Base-by-base conservation (phyloP, 2,113 vertebrate species). In the Eretmodus cyanostictus region DNA sequence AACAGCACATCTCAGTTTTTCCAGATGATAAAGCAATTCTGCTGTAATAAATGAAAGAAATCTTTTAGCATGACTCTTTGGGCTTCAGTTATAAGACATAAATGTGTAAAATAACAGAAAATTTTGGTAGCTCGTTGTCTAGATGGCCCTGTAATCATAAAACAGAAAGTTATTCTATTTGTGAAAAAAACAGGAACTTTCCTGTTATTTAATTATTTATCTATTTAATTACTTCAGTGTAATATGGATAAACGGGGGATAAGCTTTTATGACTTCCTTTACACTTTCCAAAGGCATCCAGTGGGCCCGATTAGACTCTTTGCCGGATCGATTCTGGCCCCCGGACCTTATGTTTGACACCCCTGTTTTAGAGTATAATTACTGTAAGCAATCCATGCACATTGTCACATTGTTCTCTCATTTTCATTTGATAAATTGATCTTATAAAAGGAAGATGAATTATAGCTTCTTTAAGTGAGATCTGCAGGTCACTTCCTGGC, bases 1-100 rank as follows among this genome's bases (percentile, higher is more conserved):
- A 66, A 66, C 61, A 66, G 4, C 61, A 66, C 34, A 66, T 66
- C 61, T 66, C 17, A n/a, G 34, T 66, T 66, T 66, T 66, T 66
- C 19, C 31, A 66, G 34, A 12, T n/a, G 34, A 66, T 66, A 38
- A n/a, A 66, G 61, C 17, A 66, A 66, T 36, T 36, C 9, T 66
- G 17, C 31, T 38, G 34, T 66, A 38, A 66, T 66, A 66, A 66
- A 63, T 63, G 31, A n/a, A 36, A 63, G 4, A n/a, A n/a, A 66
- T 66, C 2, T 0, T 66, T 66, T 36, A 36, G 61, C 9, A 0
- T n/a, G 31, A 36, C 1, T 66, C 6, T 66, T 66, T 66, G 61
- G 10, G 61, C 34, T 38, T 66, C 61, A 66, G 2, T 38, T 66
- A 66, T 5, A 66, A 66, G 61, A 8, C 61, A 66, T 66, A 66